These are phyloP conservation scores for Rhadina sibilatrix DNA, from an alignment of 2,113 vertebrate genomes.

Conservation along the genomic window DNA sequence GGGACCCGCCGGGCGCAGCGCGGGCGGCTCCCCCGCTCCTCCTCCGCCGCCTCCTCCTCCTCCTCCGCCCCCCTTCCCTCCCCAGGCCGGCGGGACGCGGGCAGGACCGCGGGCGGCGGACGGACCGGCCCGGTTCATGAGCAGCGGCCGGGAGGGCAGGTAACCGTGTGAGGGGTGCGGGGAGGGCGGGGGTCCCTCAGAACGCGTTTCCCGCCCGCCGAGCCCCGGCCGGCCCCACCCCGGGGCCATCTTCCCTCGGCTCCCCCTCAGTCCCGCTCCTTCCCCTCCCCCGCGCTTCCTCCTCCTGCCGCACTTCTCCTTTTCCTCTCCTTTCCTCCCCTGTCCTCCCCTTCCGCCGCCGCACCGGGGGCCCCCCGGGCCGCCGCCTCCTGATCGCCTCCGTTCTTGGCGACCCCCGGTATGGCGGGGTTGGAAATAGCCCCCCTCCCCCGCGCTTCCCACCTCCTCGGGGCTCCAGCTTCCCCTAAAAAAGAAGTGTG, in stretches of 20 bases:
- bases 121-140: constrained; percentile 54
- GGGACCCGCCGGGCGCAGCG: neutral
- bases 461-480: constrained; percentile 7
- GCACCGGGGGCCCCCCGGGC: neutral
- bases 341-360: neutral
- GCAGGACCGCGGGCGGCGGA: constrained; percentile 57
- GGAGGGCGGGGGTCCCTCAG: neutral
- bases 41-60: neutral
- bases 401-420: neutral
- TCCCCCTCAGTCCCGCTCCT: neutral
- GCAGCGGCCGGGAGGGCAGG: constrained; percentile 49
- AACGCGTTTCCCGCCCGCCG: neutral
- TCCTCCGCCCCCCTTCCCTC: neutral
- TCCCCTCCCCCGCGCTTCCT: constrained; percentile 15
- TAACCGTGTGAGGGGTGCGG: neutral
- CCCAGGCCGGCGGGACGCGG: constrained; percentile 45
- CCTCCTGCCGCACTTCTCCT: constrained; percentile 17
- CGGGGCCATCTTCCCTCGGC: constrained; percentile 43
- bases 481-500: constrained; percentile 58
- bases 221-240: neutral
- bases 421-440: neutral
- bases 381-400: neutral
- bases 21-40: constrained; percentile 6
- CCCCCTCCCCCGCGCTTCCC: constrained; percentile 4
- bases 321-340: neutral